Base-by-base conservation (phyloP, 2,888 invertebrate genomes). In the Drosophila ochracea region DNA sequence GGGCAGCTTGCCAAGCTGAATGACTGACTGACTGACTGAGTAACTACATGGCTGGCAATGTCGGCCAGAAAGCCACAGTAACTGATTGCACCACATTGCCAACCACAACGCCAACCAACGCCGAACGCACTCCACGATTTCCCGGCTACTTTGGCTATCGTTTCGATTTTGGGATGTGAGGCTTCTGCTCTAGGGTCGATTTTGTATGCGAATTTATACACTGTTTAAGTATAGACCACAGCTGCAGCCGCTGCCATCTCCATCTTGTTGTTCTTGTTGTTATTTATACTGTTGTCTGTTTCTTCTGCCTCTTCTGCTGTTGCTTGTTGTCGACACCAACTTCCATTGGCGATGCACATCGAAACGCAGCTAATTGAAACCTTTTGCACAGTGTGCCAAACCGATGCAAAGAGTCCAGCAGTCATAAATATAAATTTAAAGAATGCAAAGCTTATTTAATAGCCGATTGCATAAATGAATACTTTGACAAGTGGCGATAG, bases 301-400 rank as follows among this genome's bases (percentile, higher is more conserved):
- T 59, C 35, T 58, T 58, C 25, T 59, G 75, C 54, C 65, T 61
- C 52, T 65, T 49, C 37, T 59, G 63, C 43, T 52, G 57, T 37
- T 68, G 73, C 54, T 71, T 66, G 78, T 73, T 89, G 84, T 79
- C 85, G 73, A 89, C 83, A 85, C 63, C 89, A 78, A 80, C 68
- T 71, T 76, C 70, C 84, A 75, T 83, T 76, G 76, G 58, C 82
- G 74, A 79, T 90, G 90, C 86, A 89, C 90, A 90, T 87, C 89
- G 86, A 90, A 87, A 86, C 90, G 87, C 87, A 77, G 86, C 90
- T 87, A 87, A 87, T 87, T 87, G 90, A 87, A 87, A 87, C 78
- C 69, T 78, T 80, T 73, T 54, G 82, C 76, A 90, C 90, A 83
- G 82, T 90, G 84, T 75, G 59, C 66, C 41, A 73, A 65, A 39